A percentile compares a stretch with the other conserved stretches of the same genome.
These are phyloP conservation scores for human (Homo sapiens) DNA, from an alignment of 2,113 vertebrate genomes.

Conservation along the genomic window DNA sequence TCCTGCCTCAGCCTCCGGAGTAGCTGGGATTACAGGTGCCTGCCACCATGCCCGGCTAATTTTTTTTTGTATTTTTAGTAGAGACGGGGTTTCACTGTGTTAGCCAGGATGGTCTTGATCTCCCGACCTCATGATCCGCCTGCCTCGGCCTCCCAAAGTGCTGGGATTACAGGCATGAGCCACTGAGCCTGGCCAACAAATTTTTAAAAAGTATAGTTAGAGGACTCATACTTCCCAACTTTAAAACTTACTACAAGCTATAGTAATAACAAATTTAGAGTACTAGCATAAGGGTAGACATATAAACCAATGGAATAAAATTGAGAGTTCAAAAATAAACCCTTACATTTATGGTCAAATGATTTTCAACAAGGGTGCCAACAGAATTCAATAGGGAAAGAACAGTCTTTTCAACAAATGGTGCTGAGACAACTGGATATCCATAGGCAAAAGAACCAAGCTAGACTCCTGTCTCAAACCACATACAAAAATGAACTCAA, in stretches of 20 bases:
- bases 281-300: neutral
- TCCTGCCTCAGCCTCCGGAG: no score
- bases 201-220: neutral
- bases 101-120: no score
- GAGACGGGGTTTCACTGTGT: no score
- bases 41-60: no score
- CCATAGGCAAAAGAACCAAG: neutral
- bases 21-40: no score
- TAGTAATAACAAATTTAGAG: neutral
- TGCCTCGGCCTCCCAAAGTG: no score
- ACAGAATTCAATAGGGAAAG: neutral
- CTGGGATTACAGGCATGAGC: no score
- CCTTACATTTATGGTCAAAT: neutral
- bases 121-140: no score
- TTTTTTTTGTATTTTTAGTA: no score
- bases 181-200: no score
- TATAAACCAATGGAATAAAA: neutral
- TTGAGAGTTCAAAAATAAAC: neutral
- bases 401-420: neutral
- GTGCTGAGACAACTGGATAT: neutral
- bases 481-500: neutral
- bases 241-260: neutral
- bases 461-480: neutral
- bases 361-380: neutral
- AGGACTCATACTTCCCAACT: constrained; percentile 6